Evolutionary conservation across 2,888 invertebrate species (phyloP).

Genomic region (Synanthedon vespiformis): DNA sequence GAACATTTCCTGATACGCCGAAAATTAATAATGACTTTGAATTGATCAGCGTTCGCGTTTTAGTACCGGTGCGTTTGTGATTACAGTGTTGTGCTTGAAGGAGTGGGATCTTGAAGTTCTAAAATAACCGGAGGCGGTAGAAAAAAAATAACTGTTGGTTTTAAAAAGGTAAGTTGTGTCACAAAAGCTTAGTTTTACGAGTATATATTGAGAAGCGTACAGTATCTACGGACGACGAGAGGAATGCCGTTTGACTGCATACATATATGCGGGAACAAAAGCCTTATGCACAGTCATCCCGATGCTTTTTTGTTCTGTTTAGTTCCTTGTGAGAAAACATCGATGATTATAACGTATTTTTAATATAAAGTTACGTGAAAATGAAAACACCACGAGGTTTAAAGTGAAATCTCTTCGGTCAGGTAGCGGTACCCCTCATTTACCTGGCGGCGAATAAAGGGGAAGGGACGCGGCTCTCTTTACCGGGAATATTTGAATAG

Average conservation of each 20-base stretch:
- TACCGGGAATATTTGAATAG: conserved; percentile 52
- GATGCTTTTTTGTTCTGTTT: conserved; percentile 45
- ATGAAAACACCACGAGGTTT: conserved; percentile 21
- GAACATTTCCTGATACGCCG: conserved; percentile 33
- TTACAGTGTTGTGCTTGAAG: conserved; percentile 36
- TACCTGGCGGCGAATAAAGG: conserved; percentile 45
- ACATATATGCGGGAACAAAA: conserved; percentile 65
- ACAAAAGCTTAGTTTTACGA: conserved; percentile 49
- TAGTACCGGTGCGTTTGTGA: conserved; percentile 39
- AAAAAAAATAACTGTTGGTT: conserved; percentile 61
- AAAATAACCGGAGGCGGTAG: conserved; percentile 37
- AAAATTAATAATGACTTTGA: conserved; percentile 45
- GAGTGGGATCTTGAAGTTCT: conserved; percentile 32
- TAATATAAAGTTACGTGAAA: not conserved
- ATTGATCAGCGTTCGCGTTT: conserved; percentile 28
- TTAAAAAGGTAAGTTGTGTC: conserved; percentile 66
- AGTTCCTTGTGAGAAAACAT: conserved; percentile 34
- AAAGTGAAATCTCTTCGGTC: conserved; percentile 35
- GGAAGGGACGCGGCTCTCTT: conserved; percentile 47
- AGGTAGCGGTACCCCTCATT: conserved; percentile 48
- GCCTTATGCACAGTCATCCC: conserved; percentile 61
- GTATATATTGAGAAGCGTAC: conserved; percentile 55
- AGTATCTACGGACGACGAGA: conserved; percentile 58
- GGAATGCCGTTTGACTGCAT: conserved; percentile 69
- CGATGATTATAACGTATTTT: not conserved